Conservation (phyloP, 37 sponge, comb jelly and placozoan species). For the Theonella swinhoei region DNA sequence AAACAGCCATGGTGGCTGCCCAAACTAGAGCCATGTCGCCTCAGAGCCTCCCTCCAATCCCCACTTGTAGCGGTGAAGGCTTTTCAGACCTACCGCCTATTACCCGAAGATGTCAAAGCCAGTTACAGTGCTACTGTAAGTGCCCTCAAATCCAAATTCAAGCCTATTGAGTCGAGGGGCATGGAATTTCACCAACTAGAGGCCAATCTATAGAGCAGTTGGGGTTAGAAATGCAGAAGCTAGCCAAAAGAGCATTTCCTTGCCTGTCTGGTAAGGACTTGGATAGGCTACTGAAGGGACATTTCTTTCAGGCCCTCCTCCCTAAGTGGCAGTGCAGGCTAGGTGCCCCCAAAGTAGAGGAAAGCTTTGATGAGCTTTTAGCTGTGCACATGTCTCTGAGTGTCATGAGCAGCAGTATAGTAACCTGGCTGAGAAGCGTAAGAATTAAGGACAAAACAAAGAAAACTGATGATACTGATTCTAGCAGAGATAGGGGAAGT, state of each 20-base stretch:
- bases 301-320: conserved; percentile 12
- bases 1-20: conserved; percentile 21
- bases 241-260: conserved; percentile 27
- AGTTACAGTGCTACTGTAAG: conserved; percentile 1
- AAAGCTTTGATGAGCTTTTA: conserved; percentile 12
- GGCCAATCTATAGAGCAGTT: neutral
- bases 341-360: conserved; percentile 15
- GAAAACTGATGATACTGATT: neutral
- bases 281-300: conserved; percentile 15
- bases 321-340: conserved; percentile 20
- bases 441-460: neutral
- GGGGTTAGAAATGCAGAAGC: conserved; percentile 1
- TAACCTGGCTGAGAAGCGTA: neutral
- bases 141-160: neutral
- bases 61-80: conserved; percentile 7
- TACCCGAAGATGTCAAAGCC: conserved; percentile 5
- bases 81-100: conserved; percentile 6
- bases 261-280: neutral
- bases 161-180: conserved; percentile 8
- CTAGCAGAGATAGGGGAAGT: neutral
- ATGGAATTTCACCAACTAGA: conserved; percentile 17
- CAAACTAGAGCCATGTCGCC: conserved; percentile 1
- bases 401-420: neutral
- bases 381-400: neutral
- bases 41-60: conserved; percentile 7